Evolutionary conservation across 2,113 vertebrate species (phyloP).

Genomic region (Motacilla alba): DNA sequence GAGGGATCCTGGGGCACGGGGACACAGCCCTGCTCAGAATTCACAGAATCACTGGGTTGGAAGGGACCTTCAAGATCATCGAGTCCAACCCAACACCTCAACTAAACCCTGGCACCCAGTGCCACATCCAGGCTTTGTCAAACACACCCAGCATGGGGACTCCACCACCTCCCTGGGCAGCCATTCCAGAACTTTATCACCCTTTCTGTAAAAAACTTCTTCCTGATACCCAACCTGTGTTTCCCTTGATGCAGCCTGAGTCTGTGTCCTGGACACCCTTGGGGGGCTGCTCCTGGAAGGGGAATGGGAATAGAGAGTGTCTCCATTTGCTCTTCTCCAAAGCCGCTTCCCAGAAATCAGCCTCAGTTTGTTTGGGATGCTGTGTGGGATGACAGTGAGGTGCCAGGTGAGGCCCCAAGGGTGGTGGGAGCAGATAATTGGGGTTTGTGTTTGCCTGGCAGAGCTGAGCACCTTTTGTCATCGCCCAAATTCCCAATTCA

Average conservation of each 20-base stretch:
- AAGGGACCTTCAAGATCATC: neutral
- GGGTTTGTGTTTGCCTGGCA: no score
- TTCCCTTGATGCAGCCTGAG: neutral
- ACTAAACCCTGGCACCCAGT: neutral
- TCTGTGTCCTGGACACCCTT: neutral
- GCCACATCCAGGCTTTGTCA: neutral
- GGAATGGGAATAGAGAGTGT: no score
- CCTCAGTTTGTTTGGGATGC: accelerated
- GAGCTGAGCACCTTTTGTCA: neutral
- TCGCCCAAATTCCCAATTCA: neutral
- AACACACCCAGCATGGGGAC: neutral
- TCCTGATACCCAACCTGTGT: neutral
- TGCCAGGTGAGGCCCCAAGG: accelerated
- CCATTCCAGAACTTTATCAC: neutral
- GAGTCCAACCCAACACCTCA: neutral
- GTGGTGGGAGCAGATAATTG: accelerated
- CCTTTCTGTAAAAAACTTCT: neutral
- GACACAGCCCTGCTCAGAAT: neutral
- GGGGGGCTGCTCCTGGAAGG: neutral
- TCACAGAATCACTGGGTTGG: neutral
- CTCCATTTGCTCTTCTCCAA: neutral
- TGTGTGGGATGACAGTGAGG: accelerated
- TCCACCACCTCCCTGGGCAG: neutral
- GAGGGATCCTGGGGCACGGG: accelerated
- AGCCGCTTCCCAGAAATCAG: neutral